Conservation (phyloP, 2,113 vertebrate species). For the Mobula birostris region DNA sequence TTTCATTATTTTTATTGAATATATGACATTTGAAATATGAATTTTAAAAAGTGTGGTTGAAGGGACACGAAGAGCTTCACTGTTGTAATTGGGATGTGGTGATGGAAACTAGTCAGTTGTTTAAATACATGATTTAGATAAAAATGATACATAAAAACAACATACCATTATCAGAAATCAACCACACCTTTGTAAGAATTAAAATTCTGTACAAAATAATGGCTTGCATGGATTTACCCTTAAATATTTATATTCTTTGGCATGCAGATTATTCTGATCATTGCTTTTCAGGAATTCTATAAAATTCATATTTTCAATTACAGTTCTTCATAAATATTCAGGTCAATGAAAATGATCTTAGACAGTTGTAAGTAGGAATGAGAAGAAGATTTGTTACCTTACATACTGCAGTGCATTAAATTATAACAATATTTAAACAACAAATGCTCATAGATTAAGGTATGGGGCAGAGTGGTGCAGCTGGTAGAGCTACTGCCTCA, state of each 20-base stretch:
- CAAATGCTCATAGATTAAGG: neutral
- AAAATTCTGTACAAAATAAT: neutral
- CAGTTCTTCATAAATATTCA: neutral
- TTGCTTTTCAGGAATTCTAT: neutral
- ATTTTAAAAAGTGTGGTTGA: neutral
- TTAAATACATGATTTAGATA: neutral
- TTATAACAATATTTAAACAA: neutral
- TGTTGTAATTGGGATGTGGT: neutral
- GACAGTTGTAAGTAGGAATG: neutral
- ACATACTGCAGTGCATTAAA: neutral
- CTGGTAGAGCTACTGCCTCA: too few relatives aligned
- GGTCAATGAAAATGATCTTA: neutral
- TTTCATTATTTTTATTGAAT: neutral
- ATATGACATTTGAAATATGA: neutral
- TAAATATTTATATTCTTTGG: neutral
- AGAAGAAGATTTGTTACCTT: neutral
- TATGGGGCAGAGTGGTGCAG: neutral
- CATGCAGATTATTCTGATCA: neutral
- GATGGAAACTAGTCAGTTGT: neutral
- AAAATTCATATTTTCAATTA: neutral
- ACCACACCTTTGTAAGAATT: neutral
- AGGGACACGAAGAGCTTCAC: neutral
- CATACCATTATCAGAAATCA: neutral
- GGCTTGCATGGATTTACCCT: neutral
- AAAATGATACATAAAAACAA: neutral